Percentiles rank a stretch among this genome's conserved stretches.
Evolutionary conservation across 2,888 invertebrate genomes (phyloP).

Genomic region (Galeruca laticollis): DNA sequence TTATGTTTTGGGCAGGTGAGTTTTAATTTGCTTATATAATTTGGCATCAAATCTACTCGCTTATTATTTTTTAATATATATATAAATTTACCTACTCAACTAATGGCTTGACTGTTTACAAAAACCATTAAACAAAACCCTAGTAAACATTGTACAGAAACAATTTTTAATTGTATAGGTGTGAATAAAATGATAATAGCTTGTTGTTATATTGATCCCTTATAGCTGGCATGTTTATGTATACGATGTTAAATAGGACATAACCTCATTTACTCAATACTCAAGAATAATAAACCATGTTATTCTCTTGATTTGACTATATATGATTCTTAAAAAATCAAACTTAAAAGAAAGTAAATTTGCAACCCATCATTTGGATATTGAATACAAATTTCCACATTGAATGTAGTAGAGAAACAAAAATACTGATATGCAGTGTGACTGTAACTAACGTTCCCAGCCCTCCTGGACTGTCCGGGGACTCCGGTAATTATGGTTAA

Average conservation of each 20-base stretch:
- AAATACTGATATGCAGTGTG: too few species aligned
- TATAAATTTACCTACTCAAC: slow-evolving; percentile 20
- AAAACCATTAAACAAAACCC: slow-evolving; percentile 10
- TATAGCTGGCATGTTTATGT: slow-evolving; percentile 33
- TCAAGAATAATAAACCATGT: too few species aligned
- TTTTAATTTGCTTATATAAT: slow-evolving; percentile 30
- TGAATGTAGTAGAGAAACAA: too few species aligned
- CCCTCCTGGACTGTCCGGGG: too few species aligned
- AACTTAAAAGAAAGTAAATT: too few species aligned
- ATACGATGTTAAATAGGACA: slow-evolving; percentile 6
- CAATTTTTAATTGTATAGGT: slow-evolving; percentile 10
- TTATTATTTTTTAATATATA: slow-evolving; percentile 3
- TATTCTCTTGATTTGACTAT: too few species aligned
- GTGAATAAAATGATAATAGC: slow-evolving; percentile 8
- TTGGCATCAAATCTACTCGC: slow-evolving; percentile 41
- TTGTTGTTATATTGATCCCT: slow-evolving; percentile 18
- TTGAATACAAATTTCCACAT: too few species aligned
- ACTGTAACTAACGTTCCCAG: too few species aligned
- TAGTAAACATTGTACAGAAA: slow-evolving; percentile 26
- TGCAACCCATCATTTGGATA: too few species aligned
- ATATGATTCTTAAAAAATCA: too few species aligned
- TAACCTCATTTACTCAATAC: slow-evolving; percentile 5
- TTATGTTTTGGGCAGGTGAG: slow-evolving; percentile 31
- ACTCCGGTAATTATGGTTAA: too few species aligned
- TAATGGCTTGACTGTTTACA: slow-evolving; percentile 39